These are phyloP conservation scores for Anthopleura xanthogrammica DNA, from an alignment of 92 coral and sea anemone species.

Conservation along the genomic window DNA sequence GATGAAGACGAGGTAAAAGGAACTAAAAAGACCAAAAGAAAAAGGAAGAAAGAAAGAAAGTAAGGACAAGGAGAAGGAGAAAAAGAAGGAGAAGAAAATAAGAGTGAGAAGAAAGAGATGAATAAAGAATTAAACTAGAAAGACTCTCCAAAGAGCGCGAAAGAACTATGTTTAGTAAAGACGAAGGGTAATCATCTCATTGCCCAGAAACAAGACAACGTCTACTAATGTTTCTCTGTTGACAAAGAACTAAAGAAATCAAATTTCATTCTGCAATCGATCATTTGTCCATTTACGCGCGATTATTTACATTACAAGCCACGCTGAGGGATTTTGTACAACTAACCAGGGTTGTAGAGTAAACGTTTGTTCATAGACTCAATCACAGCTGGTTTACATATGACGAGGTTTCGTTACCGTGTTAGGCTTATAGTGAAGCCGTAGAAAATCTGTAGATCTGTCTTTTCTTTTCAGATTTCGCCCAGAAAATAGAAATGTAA, in stretches of 20 bases:
- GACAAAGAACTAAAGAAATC: conserved; percentile 7
- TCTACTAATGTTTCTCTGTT: conserved; percentile 6
- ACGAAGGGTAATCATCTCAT: neutral
- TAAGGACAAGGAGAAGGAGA: too few species aligned
- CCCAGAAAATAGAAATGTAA: neutral
- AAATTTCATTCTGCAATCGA: conserved; percentile 11
- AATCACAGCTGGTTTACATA: conserved; percentile 32
- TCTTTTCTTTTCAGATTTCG: neutral
- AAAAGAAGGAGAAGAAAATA: too few species aligned
- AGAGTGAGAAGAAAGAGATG: too few species aligned
- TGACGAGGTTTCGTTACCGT: conserved; percentile 32
- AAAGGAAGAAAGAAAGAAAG: too few species aligned
- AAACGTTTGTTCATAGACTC: conserved; percentile 3
- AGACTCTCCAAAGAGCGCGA: neutral
- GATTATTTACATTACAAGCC: conserved; percentile 9
- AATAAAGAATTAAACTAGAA: too few species aligned
- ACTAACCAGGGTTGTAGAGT: neutral
- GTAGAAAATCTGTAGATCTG: neutral
- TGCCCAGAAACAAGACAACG: neutral
- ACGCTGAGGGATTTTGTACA: conserved; percentile 16
- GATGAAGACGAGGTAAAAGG: too few species aligned
- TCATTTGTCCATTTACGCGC: conserved; percentile 1
- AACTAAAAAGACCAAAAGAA: neutral
- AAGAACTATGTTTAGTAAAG: neutral
- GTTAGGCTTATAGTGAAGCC: conserved; percentile 11